Conservation (phyloP, 2,888 invertebrate species). For the Orthosia gothica region DNA sequence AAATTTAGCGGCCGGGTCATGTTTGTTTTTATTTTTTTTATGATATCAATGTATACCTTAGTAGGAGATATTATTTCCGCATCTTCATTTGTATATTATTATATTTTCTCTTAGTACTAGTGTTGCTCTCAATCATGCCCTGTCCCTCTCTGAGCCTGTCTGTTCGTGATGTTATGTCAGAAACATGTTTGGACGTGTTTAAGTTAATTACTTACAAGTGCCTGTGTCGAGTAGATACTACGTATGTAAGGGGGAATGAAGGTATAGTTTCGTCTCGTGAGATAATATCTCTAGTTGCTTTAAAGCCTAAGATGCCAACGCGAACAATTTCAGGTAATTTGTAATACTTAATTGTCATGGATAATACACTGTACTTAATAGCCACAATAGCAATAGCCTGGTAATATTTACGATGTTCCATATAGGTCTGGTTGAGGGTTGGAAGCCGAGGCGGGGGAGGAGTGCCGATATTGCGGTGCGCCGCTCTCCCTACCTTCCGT, state of each 20-base stretch:
- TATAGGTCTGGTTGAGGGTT: not conserved
- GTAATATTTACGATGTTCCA: not conserved
- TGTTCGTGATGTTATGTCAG: constrained; percentile 30
- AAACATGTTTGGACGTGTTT: constrained; percentile 30
- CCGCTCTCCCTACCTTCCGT: too few species aligned
- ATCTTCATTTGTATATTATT: constrained; percentile 35
- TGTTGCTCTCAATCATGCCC: constrained; percentile 1
- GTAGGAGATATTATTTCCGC: not conserved
- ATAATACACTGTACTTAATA: too few species aligned
- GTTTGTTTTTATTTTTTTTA: constrained; percentile 47
- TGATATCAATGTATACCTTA: constrained; percentile 19
- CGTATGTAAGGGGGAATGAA: not conserved
- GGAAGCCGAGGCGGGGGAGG: too few species aligned
- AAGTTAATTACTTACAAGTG: constrained; percentile 14
- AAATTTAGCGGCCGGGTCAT: constrained; percentile 24
- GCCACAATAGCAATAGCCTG: too few species aligned
- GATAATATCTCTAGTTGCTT: not conserved
- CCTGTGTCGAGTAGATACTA: constrained; percentile 3
- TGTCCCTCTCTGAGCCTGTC: constrained; percentile 17
- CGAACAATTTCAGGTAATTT: too few species aligned
- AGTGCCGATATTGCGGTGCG: too few species aligned
- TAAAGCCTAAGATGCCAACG: too few species aligned
- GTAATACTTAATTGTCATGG: too few species aligned
- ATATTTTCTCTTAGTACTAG: constrained; percentile 23
- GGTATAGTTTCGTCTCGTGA: not conserved